Percentiles rank a stretch among this genome's conserved stretches.
phyloP scores from a whole-genome alignment of 1,140 invertebrate genomes.

The Macrostomum lignano region DNA sequence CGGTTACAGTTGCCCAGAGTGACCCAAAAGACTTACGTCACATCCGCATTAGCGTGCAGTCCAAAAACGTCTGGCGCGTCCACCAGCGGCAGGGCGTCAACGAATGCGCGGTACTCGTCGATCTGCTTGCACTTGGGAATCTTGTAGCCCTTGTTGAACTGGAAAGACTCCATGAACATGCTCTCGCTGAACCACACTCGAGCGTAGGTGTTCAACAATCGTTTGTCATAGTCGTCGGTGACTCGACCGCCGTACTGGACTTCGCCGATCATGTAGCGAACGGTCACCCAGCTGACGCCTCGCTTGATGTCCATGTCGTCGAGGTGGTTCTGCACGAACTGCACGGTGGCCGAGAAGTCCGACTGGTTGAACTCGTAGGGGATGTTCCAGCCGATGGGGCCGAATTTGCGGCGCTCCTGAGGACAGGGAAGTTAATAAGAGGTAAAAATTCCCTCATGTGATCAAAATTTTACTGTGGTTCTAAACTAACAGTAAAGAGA shows the following conservation, averaged over 20 bases:
- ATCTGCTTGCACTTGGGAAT: conserved; percentile 25
- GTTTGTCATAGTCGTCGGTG: conserved; percentile 80
- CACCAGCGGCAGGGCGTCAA: conserved; percentile 48
- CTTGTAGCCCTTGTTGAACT: conserved; percentile 44
- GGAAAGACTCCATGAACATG: conserved; percentile 33
- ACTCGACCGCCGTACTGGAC: conserved; percentile 81
- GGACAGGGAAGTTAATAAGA: no score
- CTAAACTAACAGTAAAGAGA: no score
- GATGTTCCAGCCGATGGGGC: conserved; percentile 77
- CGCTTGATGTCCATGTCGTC: conserved; percentile 89
- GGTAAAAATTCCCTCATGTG: no score
- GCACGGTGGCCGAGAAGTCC: conserved; percentile 69
- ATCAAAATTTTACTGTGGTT: no score
- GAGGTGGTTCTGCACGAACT: conserved; percentile 81
- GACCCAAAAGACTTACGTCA: no score
- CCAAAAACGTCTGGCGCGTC: conserved; percentile 82
- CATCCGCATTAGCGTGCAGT: conserved; percentile 71
- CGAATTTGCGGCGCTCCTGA: conserved; percentile 69
- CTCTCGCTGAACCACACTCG: conserved; percentile 26
- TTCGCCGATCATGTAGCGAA: conserved; percentile 89
- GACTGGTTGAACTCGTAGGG: conserved; percentile 93
- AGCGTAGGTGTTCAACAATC: conserved; percentile 54
- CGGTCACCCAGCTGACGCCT: conserved; percentile 78
- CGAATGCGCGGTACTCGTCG: conserved; percentile 28
- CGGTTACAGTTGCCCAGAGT: no score